Conservation (phyloP, 2,113 vertebrate genomes). For the Psilopsiagon aymara region DNA sequence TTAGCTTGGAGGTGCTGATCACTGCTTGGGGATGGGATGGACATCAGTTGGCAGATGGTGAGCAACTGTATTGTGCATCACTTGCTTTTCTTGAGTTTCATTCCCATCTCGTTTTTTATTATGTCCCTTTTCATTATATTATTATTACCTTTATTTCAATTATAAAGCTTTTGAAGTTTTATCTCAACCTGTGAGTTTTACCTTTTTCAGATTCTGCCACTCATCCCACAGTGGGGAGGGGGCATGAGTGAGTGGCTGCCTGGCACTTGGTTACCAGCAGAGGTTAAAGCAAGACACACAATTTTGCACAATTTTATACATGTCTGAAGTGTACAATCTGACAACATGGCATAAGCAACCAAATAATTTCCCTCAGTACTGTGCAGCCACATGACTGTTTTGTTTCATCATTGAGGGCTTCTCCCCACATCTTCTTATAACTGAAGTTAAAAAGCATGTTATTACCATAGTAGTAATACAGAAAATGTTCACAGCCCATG, state of each 20-base stretch:
- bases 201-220: background rate
- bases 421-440: background rate
- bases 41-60: background rate
- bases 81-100: background rate
- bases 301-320: background rate
- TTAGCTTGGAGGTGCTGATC: background rate
- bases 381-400: background rate
- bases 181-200: background rate
- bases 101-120: background rate
- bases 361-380: background rate
- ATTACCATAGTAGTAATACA: background rate
- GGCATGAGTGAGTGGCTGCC: background rate
- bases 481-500: background rate
- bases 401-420: background rate
- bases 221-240: background rate
- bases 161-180: background rate
- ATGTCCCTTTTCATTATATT: background rate
- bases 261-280: background rate
- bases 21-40: background rate
- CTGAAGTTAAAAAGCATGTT: background rate
- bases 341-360: background rate
- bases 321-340: background rate
- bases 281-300: background rate
- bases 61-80: background rate
- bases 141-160: background rate